Evolutionary conservation across 2,888 invertebrate genomes (phyloP), one percentile per base, ranked within the genome.

Genomic region (Idaea aversata): DNA sequence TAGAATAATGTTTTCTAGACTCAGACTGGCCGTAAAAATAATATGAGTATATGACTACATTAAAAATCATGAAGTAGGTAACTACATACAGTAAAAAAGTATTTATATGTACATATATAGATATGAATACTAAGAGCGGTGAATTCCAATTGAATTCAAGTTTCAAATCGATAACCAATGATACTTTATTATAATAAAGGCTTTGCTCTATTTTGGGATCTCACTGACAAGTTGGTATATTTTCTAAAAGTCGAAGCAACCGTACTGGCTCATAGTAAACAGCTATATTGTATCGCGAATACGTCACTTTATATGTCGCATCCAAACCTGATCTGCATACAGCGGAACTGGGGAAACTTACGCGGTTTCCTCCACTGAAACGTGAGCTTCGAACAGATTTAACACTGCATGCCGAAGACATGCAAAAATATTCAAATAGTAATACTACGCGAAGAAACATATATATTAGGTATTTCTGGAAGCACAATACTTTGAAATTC

Each of bases 241-340:
- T 25, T 25, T 25, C 25, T 25, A 25, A 25, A 25, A 25, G 25
- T 25, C 25, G 25, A 13, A 47, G 47, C 47, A 2, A 47, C 13
- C 13, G 13, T 13, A 7, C 10, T 13, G 47, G 13, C 13, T 47
- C 10, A 47, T 13, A 47, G 10, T 47, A 47, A 47, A 13, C 7
- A 47, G 47, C 10, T 47, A 47, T 47, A 47, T 47, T 47, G 47
- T 47, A 47, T 47, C 47, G 47, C 7, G 47, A 47, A 47, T 47
- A 47, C 47, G 47, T 47, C 47, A 47, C 13, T 47, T 47, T 47
- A 10, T 47, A 47, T 47, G 47, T 47, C 59, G 61, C 61, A 68
- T 63, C 66, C 64, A 64, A 65, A 65, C 63, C 65, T 60, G 62
- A 71, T 73, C 72, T 71, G 67, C 73, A 73, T 72, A 72, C 62